Evolutionary conservation across 2,797 vertebrate species (phyloP), one percentile per base, ranked within the genome.

Genomic region (Falco novaeseelandiae): DNA sequence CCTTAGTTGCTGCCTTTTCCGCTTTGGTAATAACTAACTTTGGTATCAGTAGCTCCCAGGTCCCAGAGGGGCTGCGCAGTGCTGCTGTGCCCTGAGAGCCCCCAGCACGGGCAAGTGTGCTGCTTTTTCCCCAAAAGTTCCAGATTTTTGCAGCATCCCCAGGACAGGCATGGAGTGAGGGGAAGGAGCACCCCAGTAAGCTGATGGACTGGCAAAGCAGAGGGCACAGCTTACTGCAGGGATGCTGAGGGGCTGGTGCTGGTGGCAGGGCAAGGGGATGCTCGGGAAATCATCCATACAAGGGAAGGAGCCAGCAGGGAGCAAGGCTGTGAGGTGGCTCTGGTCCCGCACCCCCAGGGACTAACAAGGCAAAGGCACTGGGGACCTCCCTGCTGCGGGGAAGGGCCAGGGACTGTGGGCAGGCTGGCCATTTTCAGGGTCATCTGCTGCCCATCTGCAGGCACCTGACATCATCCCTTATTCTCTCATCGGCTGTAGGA

Each of bases 1-100:
- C 81, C 63, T 66, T 95, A 79, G 90, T 80, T 87, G 34, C 86
- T 87, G 94, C 93, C 73, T 96, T 93, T 74, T 77, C 81, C 86
- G 46, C 52, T 46, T 58, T 8, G 8, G 62, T 19, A 55, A 79
- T 32, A 51, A 62, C 59, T 80, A 23, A 21, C 44, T 79, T 59
- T 0, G 1, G 63, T 55, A 40, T 18, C 49, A 0, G 80, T 6
- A 44, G 42, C 17, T 3, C 55, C 51, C 65, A 7, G 81, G 62
- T 66, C 87, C 74, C 81, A 30, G 48, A 48, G 55, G 73, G 73
- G 63, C 58, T 57, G 20, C 18, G 8, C 34, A 4, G 42, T 34
- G 32, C 59, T 1, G 2, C 67, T 9, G 8, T 20, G 36, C 51
- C 34, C 11, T 1, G 1, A 23, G 51, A 59, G 49, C 54, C 51